Conservation (phyloP, 2,888 invertebrate genomes). For the Cataglyphis albicans region DNA sequence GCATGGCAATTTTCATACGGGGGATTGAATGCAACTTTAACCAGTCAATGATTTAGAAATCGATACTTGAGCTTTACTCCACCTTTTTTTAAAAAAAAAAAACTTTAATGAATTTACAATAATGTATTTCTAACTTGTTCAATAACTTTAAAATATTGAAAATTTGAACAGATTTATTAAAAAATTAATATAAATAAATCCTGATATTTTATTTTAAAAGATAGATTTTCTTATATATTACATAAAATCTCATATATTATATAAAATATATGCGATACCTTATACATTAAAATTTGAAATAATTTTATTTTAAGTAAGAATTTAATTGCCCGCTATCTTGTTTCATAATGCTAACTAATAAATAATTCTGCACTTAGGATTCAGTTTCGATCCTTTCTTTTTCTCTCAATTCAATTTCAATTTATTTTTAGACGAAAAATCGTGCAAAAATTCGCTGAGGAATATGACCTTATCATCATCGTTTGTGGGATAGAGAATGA, state of each 20-base stretch:
- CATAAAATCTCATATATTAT: background rate
- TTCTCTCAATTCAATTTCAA: background rate
- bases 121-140: background rate
- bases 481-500: conserved; percentile 2
- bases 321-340: background rate
- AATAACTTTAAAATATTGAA: background rate
- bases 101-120: background rate
- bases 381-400: background rate
- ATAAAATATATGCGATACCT: background rate
- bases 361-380: background rate
- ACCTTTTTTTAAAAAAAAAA: background rate
- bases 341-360: background rate
- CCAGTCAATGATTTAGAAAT: background rate
- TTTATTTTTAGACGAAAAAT: conserved; percentile 10
- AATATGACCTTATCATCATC: conserved; percentile 19
- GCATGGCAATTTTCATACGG: background rate
- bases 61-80: no score
- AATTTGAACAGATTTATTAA: background rate
- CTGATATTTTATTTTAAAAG: background rate
- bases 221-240: background rate
- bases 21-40: conserved; percentile 13
- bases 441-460: background rate
- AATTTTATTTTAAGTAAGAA: background rate
- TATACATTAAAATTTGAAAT: conserved; percentile 4
- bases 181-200: background rate